A percentile compares a stretch with the other conserved stretches of the same genome.
Evolutionary conservation across 2,113 vertebrate genomes (phyloP).

Genomic region (Trogon surrucura): DNA sequence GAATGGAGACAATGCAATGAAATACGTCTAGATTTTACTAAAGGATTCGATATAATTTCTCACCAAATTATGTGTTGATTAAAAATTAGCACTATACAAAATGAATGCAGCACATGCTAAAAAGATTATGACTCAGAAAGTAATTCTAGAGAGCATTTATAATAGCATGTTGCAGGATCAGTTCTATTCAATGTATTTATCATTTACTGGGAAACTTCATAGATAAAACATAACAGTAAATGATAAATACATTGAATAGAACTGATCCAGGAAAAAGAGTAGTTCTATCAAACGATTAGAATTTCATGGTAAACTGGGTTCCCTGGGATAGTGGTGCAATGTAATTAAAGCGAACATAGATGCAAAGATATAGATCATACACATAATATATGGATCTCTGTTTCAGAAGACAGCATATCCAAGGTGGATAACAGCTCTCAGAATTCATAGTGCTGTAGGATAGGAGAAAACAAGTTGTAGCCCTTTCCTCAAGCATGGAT

Average conservation of each 20-base stretch:
- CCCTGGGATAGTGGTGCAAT: neutral
- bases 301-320: neutral
- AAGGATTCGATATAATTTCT: constrained; percentile 33
- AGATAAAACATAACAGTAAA: neutral
- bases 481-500: neutral
- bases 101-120: constrained; percentile 23
- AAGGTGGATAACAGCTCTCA: neutral
- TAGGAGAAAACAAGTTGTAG: neutral
- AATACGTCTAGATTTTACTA: constrained; percentile 38
- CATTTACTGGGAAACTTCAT: neutral
- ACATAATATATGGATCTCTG: neutral
- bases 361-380: neutral
- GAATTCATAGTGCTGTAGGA: neutral
- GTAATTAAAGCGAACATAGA: neutral
- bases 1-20: constrained; percentile 18
- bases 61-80: constrained; percentile 49
- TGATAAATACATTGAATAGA: too few relatives aligned
- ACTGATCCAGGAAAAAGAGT: neutral
- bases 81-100: constrained; percentile 62
- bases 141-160: neutral
- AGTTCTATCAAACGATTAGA: neutral
- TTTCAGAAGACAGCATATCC: neutral
- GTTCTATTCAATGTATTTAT: constrained; percentile 15
- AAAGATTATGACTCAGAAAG: constrained; percentile 45
- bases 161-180: neutral